Evolutionary conservation across 92 coral and sea anemone species (phyloP).

Genomic region (Phenganax stokvisi): DNA sequence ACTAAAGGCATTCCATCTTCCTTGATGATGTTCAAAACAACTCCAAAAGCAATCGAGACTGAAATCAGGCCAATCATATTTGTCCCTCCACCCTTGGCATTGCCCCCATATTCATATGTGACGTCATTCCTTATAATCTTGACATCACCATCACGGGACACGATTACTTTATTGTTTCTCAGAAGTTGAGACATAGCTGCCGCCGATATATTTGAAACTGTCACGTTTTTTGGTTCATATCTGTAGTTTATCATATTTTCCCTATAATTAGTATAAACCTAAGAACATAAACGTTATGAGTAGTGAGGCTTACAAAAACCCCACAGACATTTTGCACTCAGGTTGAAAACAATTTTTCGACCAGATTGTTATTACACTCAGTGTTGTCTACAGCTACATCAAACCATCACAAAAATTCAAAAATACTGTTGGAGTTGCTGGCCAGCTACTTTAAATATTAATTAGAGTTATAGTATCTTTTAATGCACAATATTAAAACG

Average conservation of each 20-base stretch:
- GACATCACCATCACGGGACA: neutral
- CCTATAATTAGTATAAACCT: slow-evolving; percentile 25
- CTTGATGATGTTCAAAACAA: slow-evolving; percentile 29
- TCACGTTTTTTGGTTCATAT: slow-evolving; percentile 1
- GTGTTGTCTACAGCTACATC: no score
- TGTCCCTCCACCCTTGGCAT: slow-evolving; percentile 22
- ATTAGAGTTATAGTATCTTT: no score
- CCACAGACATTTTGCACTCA: neutral
- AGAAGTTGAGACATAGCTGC: slow-evolving; percentile 15
- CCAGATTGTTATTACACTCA: no score
- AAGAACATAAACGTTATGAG: no score
- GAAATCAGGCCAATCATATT: slow-evolving; percentile 32
- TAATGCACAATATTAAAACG: no score
- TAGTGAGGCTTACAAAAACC: neutral
- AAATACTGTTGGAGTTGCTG: no score
- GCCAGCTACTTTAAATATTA: no score
- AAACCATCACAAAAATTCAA: no score
- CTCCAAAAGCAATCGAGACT: slow-evolving; percentile 28
- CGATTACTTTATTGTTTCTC: neutral
- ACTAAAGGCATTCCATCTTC: slow-evolving; percentile 28
- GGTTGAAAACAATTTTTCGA: neutral
- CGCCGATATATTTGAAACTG: slow-evolving; percentile 16
- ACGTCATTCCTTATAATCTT: neutral
- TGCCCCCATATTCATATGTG: slow-evolving; percentile 25
- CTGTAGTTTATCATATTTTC: slow-evolving; percentile 8